Base-by-base conservation (phyloP, 2,113 vertebrate species). In the Colius striatus region DNA sequence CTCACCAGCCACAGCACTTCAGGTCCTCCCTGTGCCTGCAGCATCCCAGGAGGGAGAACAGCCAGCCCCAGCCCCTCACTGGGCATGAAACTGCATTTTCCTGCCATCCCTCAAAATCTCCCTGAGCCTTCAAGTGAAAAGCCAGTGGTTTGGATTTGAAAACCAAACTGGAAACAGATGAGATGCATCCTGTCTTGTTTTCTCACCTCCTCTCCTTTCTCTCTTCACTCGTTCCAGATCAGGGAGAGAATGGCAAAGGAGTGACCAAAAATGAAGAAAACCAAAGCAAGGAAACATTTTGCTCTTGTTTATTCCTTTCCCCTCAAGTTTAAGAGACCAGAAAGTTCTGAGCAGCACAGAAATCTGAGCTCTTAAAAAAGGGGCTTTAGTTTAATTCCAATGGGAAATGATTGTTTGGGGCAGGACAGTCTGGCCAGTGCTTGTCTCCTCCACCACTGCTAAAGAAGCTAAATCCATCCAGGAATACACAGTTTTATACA, bases 161-260 rank as follows among this genome's bases (percentile, higher is more conserved):
- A 93, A 68, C 65, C 89, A 72, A 92, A 92, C 91, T 48, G 92
- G 94, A 84, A 97, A 84, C 76, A 92, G 90, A 83, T 93, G 91
- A 96, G 91, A 61, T 81, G 83, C 80, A 90, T 77, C 80, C 78
- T 65, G 3, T 54, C 43, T 26, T 77, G 38, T 81, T 93, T 96
- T 95, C 94, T 92, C 92, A 92, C 94, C 95, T 96, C 96, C 92
- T 96, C 96, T 95, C 93, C 88, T 34, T 77, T 92, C 68, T 73
- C 88, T 78, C 55, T 51, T 81, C 12, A 4, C 65, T 93, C 36
- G 10, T 89, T 80, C 80, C 79, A 92, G 72, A 60, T 4, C 0
- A 2, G 53, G 85, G 55, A 89, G 83, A 84, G 76, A 78, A 72
- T 60, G 60, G 86, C 53, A 93, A 89, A 92, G 75, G 76, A 93